Conservation (phyloP, 2,888 invertebrate species). For the Noctuana brunneofusca region DNA sequence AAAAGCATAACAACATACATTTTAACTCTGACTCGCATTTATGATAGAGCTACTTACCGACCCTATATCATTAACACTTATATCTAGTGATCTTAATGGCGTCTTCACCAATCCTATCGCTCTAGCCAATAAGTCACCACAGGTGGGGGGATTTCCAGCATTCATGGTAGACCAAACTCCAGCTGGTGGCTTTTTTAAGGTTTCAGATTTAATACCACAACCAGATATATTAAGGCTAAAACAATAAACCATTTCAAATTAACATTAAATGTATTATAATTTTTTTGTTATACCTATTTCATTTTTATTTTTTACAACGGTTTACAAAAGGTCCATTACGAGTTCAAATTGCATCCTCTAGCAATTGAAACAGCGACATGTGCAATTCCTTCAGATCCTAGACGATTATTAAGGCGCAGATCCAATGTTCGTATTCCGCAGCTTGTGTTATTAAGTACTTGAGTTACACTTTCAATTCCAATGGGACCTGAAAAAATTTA, state of each 20-base stretch:
- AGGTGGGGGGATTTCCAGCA: conserved; percentile 74
- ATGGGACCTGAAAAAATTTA: conserved; percentile 53
- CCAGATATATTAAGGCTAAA: conserved; percentile 76
- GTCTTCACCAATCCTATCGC: conserved; percentile 78
- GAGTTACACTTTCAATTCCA: conserved; percentile 70
- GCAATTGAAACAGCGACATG: conserved; percentile 73
- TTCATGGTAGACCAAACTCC: conserved; percentile 78
- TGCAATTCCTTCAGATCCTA: conserved; percentile 74
- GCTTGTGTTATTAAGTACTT: conserved; percentile 66
- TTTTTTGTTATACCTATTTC: neutral
- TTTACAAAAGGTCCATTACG: conserved; percentile 49
- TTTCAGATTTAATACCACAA: conserved; percentile 71
- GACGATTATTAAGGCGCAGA: conserved; percentile 68
- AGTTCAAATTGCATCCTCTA: conserved; percentile 74
- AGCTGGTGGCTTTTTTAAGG: conserved; percentile 65
- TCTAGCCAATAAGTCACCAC: conserved; percentile 75
- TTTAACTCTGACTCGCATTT: neutral
- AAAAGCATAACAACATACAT: no score
- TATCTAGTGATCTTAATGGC: conserved; percentile 70
- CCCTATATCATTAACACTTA: conserved; percentile 78
- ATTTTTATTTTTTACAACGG: neutral
- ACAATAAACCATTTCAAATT: conserved; percentile 23
- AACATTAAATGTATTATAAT: neutral
- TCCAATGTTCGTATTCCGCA: conserved; percentile 68
- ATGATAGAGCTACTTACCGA: conserved; percentile 63